Base-by-base conservation (phyloP, 30 jellyfish, hydroid and myxozoan species). In the Phacellophora camtschatica region DNA sequence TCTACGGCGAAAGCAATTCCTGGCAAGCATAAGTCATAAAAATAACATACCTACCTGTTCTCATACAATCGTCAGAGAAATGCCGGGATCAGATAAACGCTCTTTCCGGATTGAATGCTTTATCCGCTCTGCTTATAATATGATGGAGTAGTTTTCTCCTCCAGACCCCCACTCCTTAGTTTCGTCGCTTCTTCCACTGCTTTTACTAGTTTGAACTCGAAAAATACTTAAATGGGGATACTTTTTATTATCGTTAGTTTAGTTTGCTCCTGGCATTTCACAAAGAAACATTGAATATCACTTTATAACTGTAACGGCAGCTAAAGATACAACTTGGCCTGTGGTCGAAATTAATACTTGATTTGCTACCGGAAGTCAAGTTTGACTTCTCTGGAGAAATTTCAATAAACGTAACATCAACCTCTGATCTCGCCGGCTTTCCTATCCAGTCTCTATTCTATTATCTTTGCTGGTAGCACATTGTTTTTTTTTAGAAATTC, bases 261-360 rank as follows among this genome's bases (percentile, higher is more conserved):
- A 70, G 84, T 70, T 39, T 70, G 84, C 84, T 54, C 84, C 84
- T 70, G 84, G 84, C 84, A 70, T 70, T 42, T 70, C 49, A 27
- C 73, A 54, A 70, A 68, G 19, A 16, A 70, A 39, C 4, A 36
- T 19, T 25, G 84, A 29, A 65, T 10, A 70, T 23, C 25, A 1
- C 53, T 29, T 30, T 31, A 39, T 70, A 10, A 70, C 84, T 35
- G n/a, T n/a, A n/a, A n/a, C n/a, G n/a, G n/a, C n/a, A n/a, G n/a
- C n/a, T n/a, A n/a, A n/a, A n/a, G n/a, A n/a, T n/a, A 70, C 70
- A 48, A 71, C 84, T 71, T 39, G 84, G 74, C 70, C 25, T 70
- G n/a, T n/a, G 74, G 33, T 65, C 79, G 13, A 65, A 70, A 70
- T 70, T 22, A 71, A 70, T 70, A 70, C 68, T 4, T 68, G 39